Conservation (phyloP, 2,113 vertebrate species). For the Cisticola juncidis region DNA sequence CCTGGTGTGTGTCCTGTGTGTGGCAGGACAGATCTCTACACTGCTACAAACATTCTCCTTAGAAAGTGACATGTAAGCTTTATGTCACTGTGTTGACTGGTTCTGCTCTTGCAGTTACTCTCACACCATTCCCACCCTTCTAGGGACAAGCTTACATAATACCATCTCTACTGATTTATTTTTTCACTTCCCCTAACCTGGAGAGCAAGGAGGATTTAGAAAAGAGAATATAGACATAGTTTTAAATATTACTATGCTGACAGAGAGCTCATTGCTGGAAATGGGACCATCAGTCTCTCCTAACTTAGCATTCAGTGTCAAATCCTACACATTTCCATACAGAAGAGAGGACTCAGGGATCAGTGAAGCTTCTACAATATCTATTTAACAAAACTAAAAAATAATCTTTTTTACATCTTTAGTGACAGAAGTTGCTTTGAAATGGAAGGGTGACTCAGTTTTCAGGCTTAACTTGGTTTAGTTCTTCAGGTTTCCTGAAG, state of each 20-base stretch:
- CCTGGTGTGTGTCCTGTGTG: background rate
- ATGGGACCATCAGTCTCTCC: background rate
- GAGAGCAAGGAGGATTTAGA: background rate
- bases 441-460: background rate
- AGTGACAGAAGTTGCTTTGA: background rate
- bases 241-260: background rate
- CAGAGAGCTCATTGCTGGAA: background rate
- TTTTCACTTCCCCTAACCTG: background rate
- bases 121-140: background rate
- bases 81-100: background rate
- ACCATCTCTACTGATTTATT: background rate
- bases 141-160: background rate
- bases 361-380: background rate
- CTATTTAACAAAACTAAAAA: background rate
- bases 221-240: background rate
- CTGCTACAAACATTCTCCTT: background rate
- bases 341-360: background rate
- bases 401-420: background rate
- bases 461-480: background rate
- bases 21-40: background rate
- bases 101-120: background rate
- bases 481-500: background rate
- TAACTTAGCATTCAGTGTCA: background rate
- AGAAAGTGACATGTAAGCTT: background rate
- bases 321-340: background rate